Evolutionary conservation across 2,888 invertebrate genomes (phyloP).

Genomic region (Drosophila kambysellisi): DNA sequence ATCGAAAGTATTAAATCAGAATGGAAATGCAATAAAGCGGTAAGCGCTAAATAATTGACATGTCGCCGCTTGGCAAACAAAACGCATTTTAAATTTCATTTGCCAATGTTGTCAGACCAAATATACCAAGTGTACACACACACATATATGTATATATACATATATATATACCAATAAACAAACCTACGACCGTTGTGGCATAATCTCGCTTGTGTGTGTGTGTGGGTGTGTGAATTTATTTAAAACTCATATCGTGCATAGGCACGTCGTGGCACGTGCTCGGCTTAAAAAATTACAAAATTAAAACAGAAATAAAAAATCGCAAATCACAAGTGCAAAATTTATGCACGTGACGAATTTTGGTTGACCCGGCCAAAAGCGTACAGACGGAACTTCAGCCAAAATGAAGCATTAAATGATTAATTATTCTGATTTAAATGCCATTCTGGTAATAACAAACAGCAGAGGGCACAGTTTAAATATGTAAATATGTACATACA

Average conservation of each 20-base stretch:
- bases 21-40: constrained; percentile 68
- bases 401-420: constrained; percentile 70
- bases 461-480: neutral
- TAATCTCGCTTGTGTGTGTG: constrained; percentile 29
- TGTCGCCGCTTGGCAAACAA: constrained; percentile 66
- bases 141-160: neutral
- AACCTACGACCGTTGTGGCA: neutral
- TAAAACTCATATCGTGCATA: constrained; percentile 55
- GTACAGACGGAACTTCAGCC: constrained; percentile 13
- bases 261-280: constrained; percentile 68
- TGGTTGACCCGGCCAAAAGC: constrained; percentile 41
- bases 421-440: constrained; percentile 72
- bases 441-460: constrained; percentile 37
- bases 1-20: constrained; percentile 58
- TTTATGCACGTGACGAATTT: constrained; percentile 72
- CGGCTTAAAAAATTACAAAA: constrained; percentile 66
- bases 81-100: constrained; percentile 67
- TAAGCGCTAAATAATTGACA: constrained; percentile 75
- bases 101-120: constrained; percentile 51
- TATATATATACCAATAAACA: neutral
- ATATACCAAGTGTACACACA: constrained; percentile 24
- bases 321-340: constrained; percentile 60
- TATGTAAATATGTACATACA: neutral
- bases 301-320: constrained; percentile 49
- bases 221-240: constrained; percentile 29